Base-by-base conservation (phyloP, 2,113 vertebrate species). In the Daboia siamensis region DNA sequence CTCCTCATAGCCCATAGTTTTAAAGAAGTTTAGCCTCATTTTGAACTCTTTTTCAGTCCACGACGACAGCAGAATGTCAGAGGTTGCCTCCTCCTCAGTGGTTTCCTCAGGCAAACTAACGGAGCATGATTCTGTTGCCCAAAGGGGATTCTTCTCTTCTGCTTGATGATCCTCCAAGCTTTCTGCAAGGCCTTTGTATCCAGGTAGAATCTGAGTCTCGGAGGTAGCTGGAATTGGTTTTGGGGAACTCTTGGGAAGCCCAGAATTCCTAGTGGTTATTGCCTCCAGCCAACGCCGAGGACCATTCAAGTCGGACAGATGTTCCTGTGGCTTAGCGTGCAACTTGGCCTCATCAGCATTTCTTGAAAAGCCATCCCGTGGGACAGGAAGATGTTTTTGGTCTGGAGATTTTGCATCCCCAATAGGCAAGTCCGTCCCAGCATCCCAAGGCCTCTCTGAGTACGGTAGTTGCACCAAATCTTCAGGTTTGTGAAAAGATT, bases 21-120 rank as follows among this genome's bases (percentile, higher is more conserved):
- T 93, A 54, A 93, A 93, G 92, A 93, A 93, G 52, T 93, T 86
- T 23, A 93, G 88, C 56, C 88, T 93, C 92, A 93, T 93, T 90
- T 52, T 90, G 92, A 93, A 93, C 92, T 93, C 92, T 84, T 93
- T 93, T 51, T 93, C 92, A 12, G 80, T 64, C 74, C 80, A 86
- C 0, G 92, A 90, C 8, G 92, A 93, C 88, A 90, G 12, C 46
- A 90, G 51, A 33, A 44, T 51, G 9, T 90, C 88, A 2, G 69
- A 92, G 0, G n/a, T 90, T 5, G 56, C 17, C 64, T 92, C 91
- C 51, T 84, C 92, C 56, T 92, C 92, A 1, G 46, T 90, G n/a
- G 11, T 93, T 86, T 93, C 92, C n/a, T 90, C 92, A 44, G 92
- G 92, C 80, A 90, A 93, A 29, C 92, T 93, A 86, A 52, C 15